Conservation (phyloP, 64 coral and sea anemone species). For the Anthopleura sola region DNA sequence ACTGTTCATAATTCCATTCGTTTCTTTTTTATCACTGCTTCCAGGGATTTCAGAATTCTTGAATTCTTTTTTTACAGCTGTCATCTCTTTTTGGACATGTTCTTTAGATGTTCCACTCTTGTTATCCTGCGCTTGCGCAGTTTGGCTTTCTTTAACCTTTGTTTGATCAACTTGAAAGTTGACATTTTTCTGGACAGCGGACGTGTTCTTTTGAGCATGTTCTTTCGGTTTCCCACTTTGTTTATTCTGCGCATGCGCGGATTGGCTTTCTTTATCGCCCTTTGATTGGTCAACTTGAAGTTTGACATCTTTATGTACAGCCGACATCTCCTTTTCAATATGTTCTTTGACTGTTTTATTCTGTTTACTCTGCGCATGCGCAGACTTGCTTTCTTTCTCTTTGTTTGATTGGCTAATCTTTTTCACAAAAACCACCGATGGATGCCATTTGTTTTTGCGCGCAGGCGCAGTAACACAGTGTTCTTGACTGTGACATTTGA, state of each 20-base stretch:
- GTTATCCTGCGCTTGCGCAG: background rate
- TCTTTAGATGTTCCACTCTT: background rate
- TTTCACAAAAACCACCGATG: constrained; percentile 75
- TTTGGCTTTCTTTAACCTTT: background rate
- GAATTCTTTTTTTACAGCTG: no score
- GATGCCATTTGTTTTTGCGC: constrained; percentile 77
- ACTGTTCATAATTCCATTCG: background rate
- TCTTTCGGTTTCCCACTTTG: background rate
- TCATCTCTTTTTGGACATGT: background rate
- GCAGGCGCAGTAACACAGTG: constrained; percentile 89
- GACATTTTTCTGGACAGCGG: background rate
- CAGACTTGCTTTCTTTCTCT: background rate
- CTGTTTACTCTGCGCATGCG: background rate
- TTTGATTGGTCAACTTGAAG: background rate
- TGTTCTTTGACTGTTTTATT: background rate
- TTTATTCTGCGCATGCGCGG: background rate
- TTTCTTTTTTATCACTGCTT: background rate
- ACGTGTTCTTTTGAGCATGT: background rate
- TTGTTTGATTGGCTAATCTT: background rate
- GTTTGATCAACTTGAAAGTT: background rate
- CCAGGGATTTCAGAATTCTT: background rate
- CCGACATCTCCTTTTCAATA: background rate
- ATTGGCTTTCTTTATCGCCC: background rate
- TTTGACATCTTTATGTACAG: background rate
- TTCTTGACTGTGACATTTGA: constrained; percentile 70